Percentiles rank a stretch among this genome's conserved stretches.
Evolutionary conservation across 2,113 vertebrate genomes (phyloP).

Genomic region (Delphinus delphis): DNA sequence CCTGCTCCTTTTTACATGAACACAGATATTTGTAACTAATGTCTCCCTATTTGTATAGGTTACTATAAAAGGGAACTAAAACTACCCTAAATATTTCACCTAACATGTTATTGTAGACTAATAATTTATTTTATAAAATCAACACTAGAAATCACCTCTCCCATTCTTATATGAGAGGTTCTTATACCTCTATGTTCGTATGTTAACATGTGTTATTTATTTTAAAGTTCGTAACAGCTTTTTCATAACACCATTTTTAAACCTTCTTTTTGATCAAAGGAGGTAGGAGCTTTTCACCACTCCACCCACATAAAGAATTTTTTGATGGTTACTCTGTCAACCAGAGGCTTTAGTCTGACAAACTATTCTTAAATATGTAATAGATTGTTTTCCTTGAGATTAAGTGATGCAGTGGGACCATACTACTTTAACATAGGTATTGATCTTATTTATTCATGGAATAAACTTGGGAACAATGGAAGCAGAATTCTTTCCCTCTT

Average conservation of each 20-base stretch:
- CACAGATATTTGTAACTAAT: not conserved
- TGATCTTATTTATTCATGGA: not conserved
- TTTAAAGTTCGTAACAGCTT: not conserved
- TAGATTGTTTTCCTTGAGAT: not conserved
- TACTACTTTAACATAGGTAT: not conserved
- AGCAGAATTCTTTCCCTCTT: not conserved
- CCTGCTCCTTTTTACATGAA: not conserved
- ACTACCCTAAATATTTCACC: not conserved
- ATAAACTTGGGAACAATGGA: not conserved
- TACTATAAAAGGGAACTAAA: not conserved
- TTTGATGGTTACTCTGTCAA: not conserved
- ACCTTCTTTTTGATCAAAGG: not conserved
- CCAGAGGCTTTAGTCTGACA: not conserved
- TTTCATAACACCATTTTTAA: not conserved
- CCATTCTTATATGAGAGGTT: not conserved
- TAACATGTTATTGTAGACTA: not conserved
- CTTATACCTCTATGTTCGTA: not conserved
- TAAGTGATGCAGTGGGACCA: not conserved
- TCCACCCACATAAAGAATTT: not conserved
- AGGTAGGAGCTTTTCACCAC: not conserved
- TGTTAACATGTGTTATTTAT: not conserved
- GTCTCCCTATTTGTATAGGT: not conserved
- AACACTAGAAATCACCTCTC: not conserved
- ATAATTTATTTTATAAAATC: not conserved
- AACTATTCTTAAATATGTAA: not conserved